These are phyloP conservation scores for Alentia gelatinosa DNA, from an alignment of 2,888 invertebrate genomes.

Conservation along the genomic window DNA sequence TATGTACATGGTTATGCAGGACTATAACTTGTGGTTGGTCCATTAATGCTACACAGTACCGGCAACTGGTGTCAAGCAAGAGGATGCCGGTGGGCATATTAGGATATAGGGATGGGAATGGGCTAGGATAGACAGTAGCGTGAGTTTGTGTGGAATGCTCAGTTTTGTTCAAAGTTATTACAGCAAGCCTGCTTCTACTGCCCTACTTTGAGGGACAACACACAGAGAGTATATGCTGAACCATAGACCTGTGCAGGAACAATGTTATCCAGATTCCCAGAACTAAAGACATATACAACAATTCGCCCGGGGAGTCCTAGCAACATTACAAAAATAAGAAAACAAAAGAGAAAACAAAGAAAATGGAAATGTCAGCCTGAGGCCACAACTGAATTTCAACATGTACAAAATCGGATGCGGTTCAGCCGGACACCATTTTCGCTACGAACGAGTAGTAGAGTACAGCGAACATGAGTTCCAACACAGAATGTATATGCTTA, in stretches of 20 bases:
- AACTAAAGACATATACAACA: slow-evolving; percentile 29
- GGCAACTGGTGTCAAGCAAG: not conserved
- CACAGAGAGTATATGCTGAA: slow-evolving; percentile 14
- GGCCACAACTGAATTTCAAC: slow-evolving; percentile 24
- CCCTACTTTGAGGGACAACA: not conserved
- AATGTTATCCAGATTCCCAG: not conserved
- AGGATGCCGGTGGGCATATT: not conserved
- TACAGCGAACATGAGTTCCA: not conserved
- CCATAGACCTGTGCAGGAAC: not conserved
- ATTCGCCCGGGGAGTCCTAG: slow-evolving; percentile 17
- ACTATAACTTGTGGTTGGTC: not conserved
- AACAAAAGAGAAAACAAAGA: too few species aligned
- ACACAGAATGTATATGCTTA: slow-evolving; percentile 20
- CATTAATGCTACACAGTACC: not conserved
- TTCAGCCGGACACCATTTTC: not conserved
- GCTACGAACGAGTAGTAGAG: not conserved
- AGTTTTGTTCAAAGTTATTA: not conserved
- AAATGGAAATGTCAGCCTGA: not conserved
- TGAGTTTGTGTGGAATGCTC: slow-evolving; percentile 29
- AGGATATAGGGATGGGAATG: not conserved
- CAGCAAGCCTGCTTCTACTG: slow-evolving; percentile 10
- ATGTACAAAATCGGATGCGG: slow-evolving; percentile 37
- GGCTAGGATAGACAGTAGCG: not conserved
- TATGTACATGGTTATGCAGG: slow-evolving; percentile 6
- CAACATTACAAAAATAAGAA: slow-evolving; percentile 12